phyloP scores from a whole-genome alignment of 2,888 invertebrate species.

The Teleogryllus oceanicus region DNA sequence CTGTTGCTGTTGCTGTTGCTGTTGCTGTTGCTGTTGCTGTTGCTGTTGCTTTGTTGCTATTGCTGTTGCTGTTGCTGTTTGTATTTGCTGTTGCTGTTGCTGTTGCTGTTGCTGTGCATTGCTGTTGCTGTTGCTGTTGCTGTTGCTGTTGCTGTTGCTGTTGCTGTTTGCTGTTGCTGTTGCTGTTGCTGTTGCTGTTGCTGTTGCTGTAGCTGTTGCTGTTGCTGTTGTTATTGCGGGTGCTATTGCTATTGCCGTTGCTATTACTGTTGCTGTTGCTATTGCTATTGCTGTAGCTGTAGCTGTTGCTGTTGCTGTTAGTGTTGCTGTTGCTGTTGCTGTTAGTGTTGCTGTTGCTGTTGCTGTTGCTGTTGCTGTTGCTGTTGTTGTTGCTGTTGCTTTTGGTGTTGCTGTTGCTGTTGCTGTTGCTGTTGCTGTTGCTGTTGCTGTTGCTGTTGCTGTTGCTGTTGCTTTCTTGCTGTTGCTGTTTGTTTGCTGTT shows the following conservation, averaged over 20 bases:
- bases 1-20: slow-evolving; percentile 34
- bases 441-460: slow-evolving; percentile 22
- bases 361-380: slow-evolving; percentile 47
- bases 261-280: slow-evolving; percentile 25
- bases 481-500: slow-evolving; percentile 12
- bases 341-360: too few relatives aligned
- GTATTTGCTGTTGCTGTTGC: slow-evolving; percentile 20
- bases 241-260: slow-evolving; percentile 11
- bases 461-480: slow-evolving; percentile 24
- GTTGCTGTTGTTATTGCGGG: slow-evolving; percentile 19
- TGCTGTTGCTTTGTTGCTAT: too few relatives aligned
- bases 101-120: too few relatives aligned
- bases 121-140: slow-evolving; percentile 27
- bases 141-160: slow-evolving; percentile 27
- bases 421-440: slow-evolving; percentile 38
- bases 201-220: slow-evolving; percentile 22
- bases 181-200: slow-evolving; percentile 27
- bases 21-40: slow-evolving; percentile 39
- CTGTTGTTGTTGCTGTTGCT: slow-evolving; percentile 37
- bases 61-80: slow-evolving; percentile 21
- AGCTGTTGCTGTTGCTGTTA: slow-evolving; percentile 34
- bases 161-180: slow-evolving; percentile 27
- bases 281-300: slow-evolving; percentile 36
- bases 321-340: too few relatives aligned
- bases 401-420: slow-evolving; percentile 34